Evolutionary conservation across 2,888 invertebrate genomes (phyloP).

Genomic region (Agrotis exclamationis): DNA sequence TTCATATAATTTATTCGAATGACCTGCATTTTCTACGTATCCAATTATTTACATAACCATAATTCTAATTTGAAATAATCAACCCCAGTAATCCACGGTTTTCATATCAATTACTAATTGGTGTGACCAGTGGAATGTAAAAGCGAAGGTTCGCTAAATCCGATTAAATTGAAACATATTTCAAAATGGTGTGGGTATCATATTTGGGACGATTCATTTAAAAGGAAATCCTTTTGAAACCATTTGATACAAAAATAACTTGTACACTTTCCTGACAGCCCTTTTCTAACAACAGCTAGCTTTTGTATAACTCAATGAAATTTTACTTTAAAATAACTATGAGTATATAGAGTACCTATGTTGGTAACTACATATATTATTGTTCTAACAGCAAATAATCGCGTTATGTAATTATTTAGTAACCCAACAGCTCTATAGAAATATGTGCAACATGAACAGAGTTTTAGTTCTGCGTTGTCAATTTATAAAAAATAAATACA

Average conservation of each 20-base stretch:
- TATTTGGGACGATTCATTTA: constrained; percentile 20
- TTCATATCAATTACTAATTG: constrained; percentile 36
- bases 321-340: constrained; percentile 6
- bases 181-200: constrained; percentile 20
- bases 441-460: too few relatives aligned
- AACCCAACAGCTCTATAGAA: neutral
- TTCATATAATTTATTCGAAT: neutral
- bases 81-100: constrained; percentile 19
- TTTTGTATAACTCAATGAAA: neutral
- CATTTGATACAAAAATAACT: constrained; percentile 22
- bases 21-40: neutral
- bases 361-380: neutral
- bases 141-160: constrained; percentile 45
- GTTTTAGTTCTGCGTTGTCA: too few relatives aligned
- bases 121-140: constrained; percentile 24
- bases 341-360: too few relatives aligned
- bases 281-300: too few relatives aligned
- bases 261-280: neutral
- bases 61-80: constrained; percentile 29
- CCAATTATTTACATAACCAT: constrained; percentile 11
- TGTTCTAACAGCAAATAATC: neutral
- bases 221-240: constrained; percentile 23
- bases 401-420: constrained; percentile 1
- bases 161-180: constrained; percentile 48
- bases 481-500: too few relatives aligned